Evolutionary conservation across 1,140 invertebrate species (phyloP).

Genomic region (Cydia splendana): DNA sequence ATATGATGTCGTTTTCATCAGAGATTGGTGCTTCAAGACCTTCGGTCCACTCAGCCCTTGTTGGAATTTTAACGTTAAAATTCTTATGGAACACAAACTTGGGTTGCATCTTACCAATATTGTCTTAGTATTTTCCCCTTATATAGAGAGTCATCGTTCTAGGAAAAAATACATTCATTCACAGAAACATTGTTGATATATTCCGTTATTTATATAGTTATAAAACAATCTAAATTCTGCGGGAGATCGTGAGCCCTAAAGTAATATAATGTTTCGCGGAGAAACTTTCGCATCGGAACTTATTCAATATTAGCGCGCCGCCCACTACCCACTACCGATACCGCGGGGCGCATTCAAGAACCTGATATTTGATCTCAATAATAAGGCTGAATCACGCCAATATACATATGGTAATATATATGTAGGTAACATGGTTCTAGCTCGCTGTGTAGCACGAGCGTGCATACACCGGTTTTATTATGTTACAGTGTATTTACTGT

Average conservation of each 20-base stretch:
- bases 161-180: constrained; percentile 1
- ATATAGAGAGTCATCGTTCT: not conserved
- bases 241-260: constrained; percentile 54
- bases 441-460: too few relatives aligned
- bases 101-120: not conserved
- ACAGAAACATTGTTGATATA: constrained; percentile 13
- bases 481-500: too few relatives aligned
- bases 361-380: not conserved
- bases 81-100: too few relatives aligned
- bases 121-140: not conserved
- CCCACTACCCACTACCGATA: constrained; percentile 37
- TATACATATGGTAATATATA: too few relatives aligned
- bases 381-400: not conserved
- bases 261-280: constrained; percentile 72
- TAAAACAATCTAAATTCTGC: constrained; percentile 70
- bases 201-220: constrained; percentile 41
- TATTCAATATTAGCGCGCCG: constrained; percentile 68
- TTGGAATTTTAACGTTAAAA: too few relatives aligned
- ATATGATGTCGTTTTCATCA: too few relatives aligned
- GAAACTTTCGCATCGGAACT: constrained; percentile 71
- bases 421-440: too few relatives aligned
- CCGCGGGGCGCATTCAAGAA: constrained; percentile 19
- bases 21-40: too few relatives aligned
- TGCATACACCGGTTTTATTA: too few relatives aligned
- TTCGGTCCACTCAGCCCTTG: too few relatives aligned